phyloP scores from a whole-genome alignment of 2,113 vertebrate species.

The Aix galericulata region DNA sequence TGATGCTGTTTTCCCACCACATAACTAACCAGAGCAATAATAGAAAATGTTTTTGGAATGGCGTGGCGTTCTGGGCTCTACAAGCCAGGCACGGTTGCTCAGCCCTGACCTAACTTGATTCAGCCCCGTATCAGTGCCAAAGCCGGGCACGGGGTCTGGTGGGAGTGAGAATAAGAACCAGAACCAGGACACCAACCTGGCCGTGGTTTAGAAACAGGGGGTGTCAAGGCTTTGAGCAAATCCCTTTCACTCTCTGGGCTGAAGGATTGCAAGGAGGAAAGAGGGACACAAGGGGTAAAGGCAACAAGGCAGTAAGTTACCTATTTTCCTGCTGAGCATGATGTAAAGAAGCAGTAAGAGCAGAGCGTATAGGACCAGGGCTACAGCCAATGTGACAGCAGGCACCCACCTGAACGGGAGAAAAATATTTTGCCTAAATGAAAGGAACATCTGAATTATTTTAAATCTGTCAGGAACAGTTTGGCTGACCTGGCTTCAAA shows the following conservation, averaged over 20 bases:
- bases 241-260: background rate
- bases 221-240: background rate
- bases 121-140: accelerated
- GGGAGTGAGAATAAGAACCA: background rate
- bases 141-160: background rate
- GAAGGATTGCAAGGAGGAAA: accelerated
- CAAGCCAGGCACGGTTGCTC: accelerated
- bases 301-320: background rate
- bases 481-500: background rate
- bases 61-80: background rate
- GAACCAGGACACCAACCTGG: background rate
- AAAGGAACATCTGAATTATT: background rate
- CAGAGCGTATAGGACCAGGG: background rate
- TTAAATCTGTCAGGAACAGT: accelerated
- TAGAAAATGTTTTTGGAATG: background rate
- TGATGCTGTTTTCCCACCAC: background rate
- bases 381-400: background rate
- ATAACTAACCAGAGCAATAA: background rate
- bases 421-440: background rate
- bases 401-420: slow-evolving; percentile 29
- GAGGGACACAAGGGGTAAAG: background rate
- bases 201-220: background rate
- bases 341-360: slow-evolving; percentile 20
- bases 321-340: slow-evolving; percentile 65
- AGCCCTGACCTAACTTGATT: background rate